Conservation (phyloP, 2,113 vertebrate genomes). For the Pseudorectes ferrugineus region DNA sequence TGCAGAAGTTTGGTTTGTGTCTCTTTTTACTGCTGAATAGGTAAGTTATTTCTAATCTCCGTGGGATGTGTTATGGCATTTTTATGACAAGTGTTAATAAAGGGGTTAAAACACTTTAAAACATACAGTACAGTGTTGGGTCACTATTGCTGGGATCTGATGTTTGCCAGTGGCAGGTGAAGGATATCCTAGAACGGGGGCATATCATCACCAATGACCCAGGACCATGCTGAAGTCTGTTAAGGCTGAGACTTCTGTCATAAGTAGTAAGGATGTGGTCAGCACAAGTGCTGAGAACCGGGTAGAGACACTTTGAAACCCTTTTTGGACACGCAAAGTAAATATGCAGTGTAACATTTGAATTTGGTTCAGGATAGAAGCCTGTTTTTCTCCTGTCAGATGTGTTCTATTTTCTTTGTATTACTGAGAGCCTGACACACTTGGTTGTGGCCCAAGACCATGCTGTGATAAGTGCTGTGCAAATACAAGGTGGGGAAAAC, state of each 20-base stretch:
- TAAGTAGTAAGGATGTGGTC: background rate
- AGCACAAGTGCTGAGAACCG: background rate
- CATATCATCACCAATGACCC: rapidly evolving
- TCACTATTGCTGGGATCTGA: background rate
- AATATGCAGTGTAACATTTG: background rate
- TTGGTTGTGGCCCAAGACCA: background rate
- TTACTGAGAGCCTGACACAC: rapidly evolving
- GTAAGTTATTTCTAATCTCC: background rate
- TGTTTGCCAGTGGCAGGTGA: background rate
- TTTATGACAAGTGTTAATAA: background rate
- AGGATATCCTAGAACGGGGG: rapidly evolving
- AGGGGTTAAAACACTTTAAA: background rate
- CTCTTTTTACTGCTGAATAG: background rate
- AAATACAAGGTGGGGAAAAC: background rate
- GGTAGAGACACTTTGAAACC: background rate
- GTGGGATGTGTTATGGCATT: background rate
- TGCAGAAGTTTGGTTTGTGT: background rate
- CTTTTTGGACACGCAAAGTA: background rate
- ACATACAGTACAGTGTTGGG: rapidly evolving
- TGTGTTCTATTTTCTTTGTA: background rate
- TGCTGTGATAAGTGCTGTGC: background rate
- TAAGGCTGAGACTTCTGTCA: background rate
- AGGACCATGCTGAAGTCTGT: rapidly evolving
- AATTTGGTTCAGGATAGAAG: background rate
- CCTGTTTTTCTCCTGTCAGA: background rate